Evolutionary conservation across 2,113 vertebrate species (phyloP), one percentile per base, ranked within the genome.

Genomic region (Hippocampus mohnikei): DNA sequence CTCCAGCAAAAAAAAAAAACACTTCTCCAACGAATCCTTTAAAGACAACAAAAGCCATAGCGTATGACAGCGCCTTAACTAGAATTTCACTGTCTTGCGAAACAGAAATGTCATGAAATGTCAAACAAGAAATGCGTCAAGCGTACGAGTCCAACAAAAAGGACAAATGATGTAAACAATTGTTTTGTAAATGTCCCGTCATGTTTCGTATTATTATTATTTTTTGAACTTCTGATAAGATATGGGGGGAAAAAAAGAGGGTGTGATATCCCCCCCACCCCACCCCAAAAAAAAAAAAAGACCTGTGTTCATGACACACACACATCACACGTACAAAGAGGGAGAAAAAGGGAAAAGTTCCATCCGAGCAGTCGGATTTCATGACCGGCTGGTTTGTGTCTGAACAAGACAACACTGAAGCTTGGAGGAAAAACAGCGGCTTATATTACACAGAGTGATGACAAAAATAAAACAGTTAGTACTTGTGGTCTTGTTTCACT

Each of bases 401-500:
- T 15, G 53, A 78, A 68, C 70, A 42, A 81, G 70, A 81, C 46
- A 71, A 67, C 75, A 78, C 42, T 60, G 20, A 74, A 74, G 67
- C 40, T 83, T 75, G 63, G 70, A 84, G 71, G 29, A 72, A 82
- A 16, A 59, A 71, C 33, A 70, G 72, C 72, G 65, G 53, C 70
- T 62, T 75, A 78, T 79, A 75, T 77, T 79, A 88, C 74, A 91
- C 42, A 68, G 59, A 75, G 66, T 69, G 77, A 84, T 81, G 81
- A 81, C 69, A 90, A 81, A 69, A n/a, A n/a, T n/a, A n/a, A 44
- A 82, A 74, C 82, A 1, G 61, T 84, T 59, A 70, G 64, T 77
- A 77, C 77, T 87, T 48, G 40, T 77, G 79, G 74, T 81, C 74
- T 76, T 69, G 75, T 80, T 84, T 84, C 33, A 78, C 72, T 78